phyloP scores from a whole-genome alignment of 2,888 invertebrate genomes.

The Bhutanitis thaidina region DNA sequence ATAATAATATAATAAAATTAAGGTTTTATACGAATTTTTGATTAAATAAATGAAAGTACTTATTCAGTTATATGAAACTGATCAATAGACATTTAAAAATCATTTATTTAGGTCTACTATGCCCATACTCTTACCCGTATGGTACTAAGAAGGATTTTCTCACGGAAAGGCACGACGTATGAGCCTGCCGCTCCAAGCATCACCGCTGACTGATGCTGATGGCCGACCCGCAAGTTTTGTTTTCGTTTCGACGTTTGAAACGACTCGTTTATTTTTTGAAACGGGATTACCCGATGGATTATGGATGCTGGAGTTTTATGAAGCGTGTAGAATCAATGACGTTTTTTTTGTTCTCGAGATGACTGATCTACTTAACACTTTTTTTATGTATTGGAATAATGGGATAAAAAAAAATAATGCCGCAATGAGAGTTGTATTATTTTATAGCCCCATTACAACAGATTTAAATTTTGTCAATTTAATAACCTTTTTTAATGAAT shows the following conservation, averaged over 20 bases:
- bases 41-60: too few species aligned
- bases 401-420: constrained; percentile 16
- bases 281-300: constrained; percentile 62
- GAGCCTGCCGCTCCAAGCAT: constrained; percentile 40
- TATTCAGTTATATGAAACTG: too few species aligned
- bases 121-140: not conserved
- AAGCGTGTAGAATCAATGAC: constrained; percentile 52
- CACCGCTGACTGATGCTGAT: constrained; percentile 63
- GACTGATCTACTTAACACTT: constrained; percentile 40
- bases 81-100: too few species aligned
- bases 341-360: constrained; percentile 45
- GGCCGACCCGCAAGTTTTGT: constrained; percentile 49
- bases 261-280: constrained; percentile 46
- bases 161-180: constrained; percentile 60
- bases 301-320: constrained; percentile 57
- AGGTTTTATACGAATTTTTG: too few species aligned
- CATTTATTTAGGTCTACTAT: too few species aligned
- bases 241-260: constrained; percentile 59
- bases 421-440: not conserved
- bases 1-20: too few species aligned
- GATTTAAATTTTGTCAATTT: too few species aligned
- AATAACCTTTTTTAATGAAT: too few species aligned
- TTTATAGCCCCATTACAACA: not conserved
- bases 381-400: constrained; percentile 30
- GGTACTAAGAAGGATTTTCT: constrained; percentile 56